A percentile compares a stretch with the other conserved stretches of the same genome.
Conservation (phyloP, 1,140 invertebrate species). For the Brachionus plicatilis region DNA sequence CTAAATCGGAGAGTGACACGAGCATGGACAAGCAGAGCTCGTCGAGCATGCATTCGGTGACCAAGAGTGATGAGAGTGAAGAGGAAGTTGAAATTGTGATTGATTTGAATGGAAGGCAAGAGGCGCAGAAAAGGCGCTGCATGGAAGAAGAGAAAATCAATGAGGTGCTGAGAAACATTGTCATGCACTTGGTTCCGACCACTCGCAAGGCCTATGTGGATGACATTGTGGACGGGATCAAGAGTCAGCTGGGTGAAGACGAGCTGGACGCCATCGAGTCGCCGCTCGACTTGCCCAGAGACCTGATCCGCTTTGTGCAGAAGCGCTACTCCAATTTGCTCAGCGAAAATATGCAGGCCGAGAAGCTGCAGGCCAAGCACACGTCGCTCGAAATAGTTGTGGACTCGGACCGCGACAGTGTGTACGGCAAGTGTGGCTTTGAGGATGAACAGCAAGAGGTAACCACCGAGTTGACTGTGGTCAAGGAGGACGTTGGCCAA, state of each 20-base stretch:
- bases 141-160: slow-evolving; percentile 2
- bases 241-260: background rate
- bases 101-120: background rate
- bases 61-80: background rate
- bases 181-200: slow-evolving; percentile 33
- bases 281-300: background rate
- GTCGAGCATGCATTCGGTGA: background rate
- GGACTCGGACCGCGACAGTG: background rate
- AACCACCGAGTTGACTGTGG: slow-evolving; percentile 13
- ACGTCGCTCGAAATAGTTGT: background rate
- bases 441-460: background rate
- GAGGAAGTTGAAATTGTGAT: slow-evolving; percentile 38
- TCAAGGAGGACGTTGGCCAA: slow-evolving; percentile 15
- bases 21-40: slow-evolving; percentile 2
- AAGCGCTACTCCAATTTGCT: background rate
- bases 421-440: background rate
- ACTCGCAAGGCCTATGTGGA: slow-evolving; percentile 27
- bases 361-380: background rate
- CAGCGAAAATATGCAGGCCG: background rate
- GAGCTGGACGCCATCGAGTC: background rate
- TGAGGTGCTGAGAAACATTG: slow-evolving; percentile 3
- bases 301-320: slow-evolving; percentile 9
- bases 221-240: slow-evolving; percentile 30
- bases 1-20: background rate
- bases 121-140: background rate